phyloP scores from a whole-genome alignment of 2,888 invertebrate genomes.

The Drosophila mercatorum region DNA sequence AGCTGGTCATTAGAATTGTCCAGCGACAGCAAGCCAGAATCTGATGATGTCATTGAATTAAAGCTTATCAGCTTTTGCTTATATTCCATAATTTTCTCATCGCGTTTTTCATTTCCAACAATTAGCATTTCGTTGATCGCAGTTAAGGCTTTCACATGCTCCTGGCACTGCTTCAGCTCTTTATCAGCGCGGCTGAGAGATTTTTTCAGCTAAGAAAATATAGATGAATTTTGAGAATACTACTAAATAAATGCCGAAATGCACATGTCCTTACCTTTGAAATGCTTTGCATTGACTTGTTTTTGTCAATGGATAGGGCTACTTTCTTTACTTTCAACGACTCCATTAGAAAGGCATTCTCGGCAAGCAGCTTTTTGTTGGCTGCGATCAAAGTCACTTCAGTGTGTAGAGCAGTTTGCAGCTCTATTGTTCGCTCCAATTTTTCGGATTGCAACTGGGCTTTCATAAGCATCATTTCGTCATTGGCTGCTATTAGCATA shows the following conservation, averaged over 20 bases:
- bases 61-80: constrained; percentile 7
- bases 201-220: constrained; percentile 14
- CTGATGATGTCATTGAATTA: background rate
- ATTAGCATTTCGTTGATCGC: constrained; percentile 29
- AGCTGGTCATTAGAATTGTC: background rate
- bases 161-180: background rate
- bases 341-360: background rate
- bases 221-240: too few species aligned
- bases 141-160: background rate
- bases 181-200: background rate
- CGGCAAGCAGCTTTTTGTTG: background rate
- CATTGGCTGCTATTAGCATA: background rate
- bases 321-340: background rate
- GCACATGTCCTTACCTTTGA: constrained; percentile 1
- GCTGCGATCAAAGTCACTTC: background rate
- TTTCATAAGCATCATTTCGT: background rate
- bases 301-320: background rate
- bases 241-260: too few species aligned
- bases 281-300: background rate
- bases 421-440: background rate
- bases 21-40: background rate
- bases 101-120: constrained; percentile 18
- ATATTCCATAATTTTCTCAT: constrained; percentile 10
- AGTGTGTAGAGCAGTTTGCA: background rate
- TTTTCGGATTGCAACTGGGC: background rate